A percentile compares a stretch with the other conserved stretches of the same genome.
Evolutionary conservation across 92 coral and sea anemone genomes (phyloP).

Genomic region (Porites rus): DNA sequence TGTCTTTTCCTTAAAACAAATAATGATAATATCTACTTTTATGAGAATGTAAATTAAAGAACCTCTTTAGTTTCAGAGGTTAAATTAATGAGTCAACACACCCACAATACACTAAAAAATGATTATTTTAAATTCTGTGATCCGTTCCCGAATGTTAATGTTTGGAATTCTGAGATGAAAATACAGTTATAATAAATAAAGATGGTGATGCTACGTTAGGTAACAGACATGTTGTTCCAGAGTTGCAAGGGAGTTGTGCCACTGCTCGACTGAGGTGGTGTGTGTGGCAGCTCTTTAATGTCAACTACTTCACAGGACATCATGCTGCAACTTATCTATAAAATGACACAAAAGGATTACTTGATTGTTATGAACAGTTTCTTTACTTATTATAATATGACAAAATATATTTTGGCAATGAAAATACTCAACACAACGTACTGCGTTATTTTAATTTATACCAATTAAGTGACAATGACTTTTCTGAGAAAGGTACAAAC

Average conservation of each 20-base stretch:
- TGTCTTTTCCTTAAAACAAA: too few species aligned
- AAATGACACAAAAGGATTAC: neutral
- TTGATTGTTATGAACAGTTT: neutral
- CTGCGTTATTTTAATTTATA: too few species aligned
- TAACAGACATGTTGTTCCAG: constrained; percentile 31
- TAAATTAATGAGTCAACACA: too few species aligned
- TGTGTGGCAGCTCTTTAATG: constrained; percentile 76
- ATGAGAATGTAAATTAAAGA: too few species aligned
- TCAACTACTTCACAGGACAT: constrained; percentile 89
- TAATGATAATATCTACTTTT: too few species aligned
- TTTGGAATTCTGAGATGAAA: too few species aligned
- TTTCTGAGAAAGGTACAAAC: too few species aligned
- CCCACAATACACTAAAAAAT: too few species aligned
- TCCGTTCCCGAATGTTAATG: too few species aligned
- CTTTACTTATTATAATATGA: neutral
- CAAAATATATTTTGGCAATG: neutral
- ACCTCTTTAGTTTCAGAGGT: too few species aligned
- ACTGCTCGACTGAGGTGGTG: constrained; percentile 36
- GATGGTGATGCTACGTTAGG: constrained; percentile 2
- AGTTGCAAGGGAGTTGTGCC: neutral
- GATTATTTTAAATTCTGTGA: too few species aligned
- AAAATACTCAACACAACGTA: neutral
- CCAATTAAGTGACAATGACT: neutral
- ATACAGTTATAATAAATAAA: too few species aligned
- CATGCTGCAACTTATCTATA: constrained; percentile 67